phyloP scores from a whole-genome alignment of 2,888 invertebrate genomes.

The Dinocampus coccinellae region DNA sequence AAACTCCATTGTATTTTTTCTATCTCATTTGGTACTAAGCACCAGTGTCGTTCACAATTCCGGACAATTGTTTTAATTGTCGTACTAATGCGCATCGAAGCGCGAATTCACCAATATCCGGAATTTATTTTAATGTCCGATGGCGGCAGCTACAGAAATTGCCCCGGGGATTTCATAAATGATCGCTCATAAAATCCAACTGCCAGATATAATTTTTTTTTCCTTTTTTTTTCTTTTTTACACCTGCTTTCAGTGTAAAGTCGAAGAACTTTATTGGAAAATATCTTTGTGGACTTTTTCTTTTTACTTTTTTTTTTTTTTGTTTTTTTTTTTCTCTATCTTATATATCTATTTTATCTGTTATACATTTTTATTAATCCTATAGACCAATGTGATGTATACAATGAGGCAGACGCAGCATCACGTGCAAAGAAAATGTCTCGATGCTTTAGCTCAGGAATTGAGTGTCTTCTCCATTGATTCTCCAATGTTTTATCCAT shows the following conservation, averaged over 20 bases:
- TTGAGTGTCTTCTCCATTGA: not conserved
- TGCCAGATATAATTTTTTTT: no score
- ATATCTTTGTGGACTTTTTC: not conserved
- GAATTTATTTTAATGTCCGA: constrained; percentile 30
- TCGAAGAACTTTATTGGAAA: constrained; percentile 8
- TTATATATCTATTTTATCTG: not conserved
- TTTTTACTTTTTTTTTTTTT: no score
- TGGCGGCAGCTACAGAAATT: constrained; percentile 28
- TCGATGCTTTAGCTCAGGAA: not conserved
- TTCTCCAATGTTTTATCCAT: not conserved
- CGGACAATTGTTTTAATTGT: constrained; percentile 60
- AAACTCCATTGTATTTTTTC: constrained; percentile 9
- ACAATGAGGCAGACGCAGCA: not conserved
- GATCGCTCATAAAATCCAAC: constrained; percentile 40
- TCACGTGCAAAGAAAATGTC: not conserved
- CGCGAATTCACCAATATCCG: constrained; percentile 46
- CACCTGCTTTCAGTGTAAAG: constrained; percentile 9
- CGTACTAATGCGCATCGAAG: constrained; percentile 58
- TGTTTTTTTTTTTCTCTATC: no score
- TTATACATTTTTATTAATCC: not conserved
- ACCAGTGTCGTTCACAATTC: constrained; percentile 61
- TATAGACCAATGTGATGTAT: not conserved
- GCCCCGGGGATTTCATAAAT: constrained; percentile 41
- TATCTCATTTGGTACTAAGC: constrained; percentile 52
- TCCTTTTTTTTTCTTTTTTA: no score